Evolutionary conservation across 2,797 vertebrate species (phyloP), one percentile per base, ranked within the genome.

Genomic region (Poecilia gillii): DNA sequence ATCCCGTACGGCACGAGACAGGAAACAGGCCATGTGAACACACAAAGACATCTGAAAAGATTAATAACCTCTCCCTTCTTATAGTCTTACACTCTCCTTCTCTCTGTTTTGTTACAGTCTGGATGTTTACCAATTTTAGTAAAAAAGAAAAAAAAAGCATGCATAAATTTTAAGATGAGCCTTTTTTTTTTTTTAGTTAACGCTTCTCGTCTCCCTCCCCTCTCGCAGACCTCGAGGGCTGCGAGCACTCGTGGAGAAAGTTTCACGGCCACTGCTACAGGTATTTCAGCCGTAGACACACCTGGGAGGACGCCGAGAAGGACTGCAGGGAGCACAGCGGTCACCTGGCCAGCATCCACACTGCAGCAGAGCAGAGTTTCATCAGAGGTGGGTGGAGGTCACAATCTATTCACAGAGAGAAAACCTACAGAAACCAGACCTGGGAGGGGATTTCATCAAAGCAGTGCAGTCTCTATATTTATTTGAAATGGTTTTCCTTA

Each of bases 211-310:
- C 59, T 18, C 20, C 12, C 18, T 62, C n/a, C 74, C 23, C 18
- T 31, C 72, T 75, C 36, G 9, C 92, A 99, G 98, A 98, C 94
- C 98, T 97, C 0, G 97, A 98, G 90, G 97, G 97, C 87, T 99
- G 98, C 0, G 98, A 99, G 81, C 97, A 96, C 76, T 96, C 95
- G 28, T 99, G 98, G 98, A 97, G 96, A 91, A 99, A 99, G 94
- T 99, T 99, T 93, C 98, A 98, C 33, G 98, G 98, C 14, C 97
- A 98, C 92, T 99, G 98, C 90, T 99, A 99, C 93, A 96, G 97
- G 31, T 98, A 98, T 89, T 98, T 98, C 53, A 91, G 96, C 9
- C 97, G 96, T 80, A 95, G 98, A 59, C 97, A 97, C 85, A 97
- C 97, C 2, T 99, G 98, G 98, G 98, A 99, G 90, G 98, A 99